Conservation (phyloP, 2,113 vertebrate species). For the Salvator merianae region DNA sequence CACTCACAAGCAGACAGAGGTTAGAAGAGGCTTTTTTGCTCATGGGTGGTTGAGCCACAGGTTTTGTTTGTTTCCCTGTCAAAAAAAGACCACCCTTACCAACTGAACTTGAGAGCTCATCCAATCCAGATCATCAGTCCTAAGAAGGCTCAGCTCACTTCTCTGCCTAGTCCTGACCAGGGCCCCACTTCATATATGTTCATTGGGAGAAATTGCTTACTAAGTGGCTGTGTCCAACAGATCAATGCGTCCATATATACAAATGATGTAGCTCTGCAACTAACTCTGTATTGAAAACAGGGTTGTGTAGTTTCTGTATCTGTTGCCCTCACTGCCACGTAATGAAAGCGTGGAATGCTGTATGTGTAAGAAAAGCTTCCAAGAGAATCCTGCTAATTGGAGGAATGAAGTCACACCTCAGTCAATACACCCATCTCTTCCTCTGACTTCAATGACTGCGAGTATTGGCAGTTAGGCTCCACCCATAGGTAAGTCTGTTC, state of each 20-base stretch:
- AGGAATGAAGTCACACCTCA: neutral
- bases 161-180: neutral
- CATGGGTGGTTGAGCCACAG: neutral
- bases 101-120: neutral
- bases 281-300: neutral
- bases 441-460: neutral
- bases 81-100: neutral
- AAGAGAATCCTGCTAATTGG: neutral
- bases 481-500: neutral
- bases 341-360: neutral
- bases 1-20: too few relatives aligned
- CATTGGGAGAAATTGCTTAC: neutral
- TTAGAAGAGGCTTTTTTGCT: neutral
- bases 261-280: too few relatives aligned
- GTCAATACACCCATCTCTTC: neutral
- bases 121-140: neutral
- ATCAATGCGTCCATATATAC: too few relatives aligned
- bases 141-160: neutral
- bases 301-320: neutral
- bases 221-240: neutral
- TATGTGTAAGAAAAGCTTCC: neutral
- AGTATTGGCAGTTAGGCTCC: neutral
- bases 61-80: neutral
- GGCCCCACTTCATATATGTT: neutral
- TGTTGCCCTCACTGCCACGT: neutral